Percentiles rank a stretch among this genome's conserved stretches.
Conservation (phyloP, 1,140 invertebrate species). For the Teleopsis dalmanni region DNA sequence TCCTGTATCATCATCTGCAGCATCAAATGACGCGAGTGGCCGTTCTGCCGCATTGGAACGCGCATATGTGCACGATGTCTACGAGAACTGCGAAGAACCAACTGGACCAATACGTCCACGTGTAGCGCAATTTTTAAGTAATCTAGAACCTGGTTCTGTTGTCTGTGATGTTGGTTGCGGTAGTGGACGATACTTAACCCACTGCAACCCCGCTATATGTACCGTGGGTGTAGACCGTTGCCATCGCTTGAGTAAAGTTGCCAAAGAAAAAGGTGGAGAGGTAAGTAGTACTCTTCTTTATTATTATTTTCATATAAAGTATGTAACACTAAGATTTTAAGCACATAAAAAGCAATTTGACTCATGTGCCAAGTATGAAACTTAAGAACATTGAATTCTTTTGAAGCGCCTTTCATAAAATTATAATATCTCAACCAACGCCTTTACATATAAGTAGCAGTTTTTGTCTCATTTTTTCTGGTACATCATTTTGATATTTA, state of each 20-base stretch:
- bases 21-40: conserved; percentile 33
- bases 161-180: conserved; percentile 93
- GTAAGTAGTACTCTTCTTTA: no score
- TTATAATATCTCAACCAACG: no score
- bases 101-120: conserved; percentile 70
- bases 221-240: conserved; percentile 84
- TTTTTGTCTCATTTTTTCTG: no score
- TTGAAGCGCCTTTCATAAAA: no score
- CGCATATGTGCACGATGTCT: conserved; percentile 91
- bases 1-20: conserved; percentile 2
- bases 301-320: no score
- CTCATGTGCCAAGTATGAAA: no score
- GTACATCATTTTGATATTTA: no score
- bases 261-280: conserved; percentile 71
- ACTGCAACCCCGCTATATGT: conserved; percentile 72
- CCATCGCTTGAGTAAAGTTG: conserved; percentile 66
- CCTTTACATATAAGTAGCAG: no score
- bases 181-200: conserved; percentile 83
- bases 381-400: no score
- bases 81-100: conserved; percentile 72
- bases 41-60: conserved; percentile 76
- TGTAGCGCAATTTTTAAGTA: conserved; percentile 77
- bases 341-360: no score
- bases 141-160: conserved; percentile 80
- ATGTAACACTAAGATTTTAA: no score